Base-by-base conservation (phyloP, 2,797 vertebrate genomes). In the Pteronotus mesoamericanus region DNA sequence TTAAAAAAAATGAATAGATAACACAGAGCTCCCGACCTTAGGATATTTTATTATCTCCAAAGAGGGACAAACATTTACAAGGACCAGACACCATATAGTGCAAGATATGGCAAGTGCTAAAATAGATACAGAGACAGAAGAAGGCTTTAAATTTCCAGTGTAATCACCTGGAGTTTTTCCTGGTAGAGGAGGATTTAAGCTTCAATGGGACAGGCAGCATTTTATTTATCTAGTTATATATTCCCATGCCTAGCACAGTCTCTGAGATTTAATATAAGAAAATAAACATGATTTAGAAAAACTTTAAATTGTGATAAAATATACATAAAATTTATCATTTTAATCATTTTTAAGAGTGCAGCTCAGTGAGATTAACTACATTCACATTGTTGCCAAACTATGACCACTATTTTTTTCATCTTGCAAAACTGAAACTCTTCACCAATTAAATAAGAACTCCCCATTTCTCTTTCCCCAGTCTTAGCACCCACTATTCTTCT, bases 1-100 rank as follows among this genome's bases (percentile, higher is more conserved):
- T 96, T 61, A 34, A 39, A 24, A 93, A 96, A 96, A 96, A 86
- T 86, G 85, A 97, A 96, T 71, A 96, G 92, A 96, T 95, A 94
- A 94, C 92, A 92, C 85, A 68, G 85, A 92, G 85, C 66, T 94
- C 88, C 34, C 95, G 92, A 96, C 94, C 95, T 96, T n/a, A 83
- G 77, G 78, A 34, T 75, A 94, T 85, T 96, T 97, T 96, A 97
- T 96, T 93, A 92, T 91, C 94, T 90, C 57, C 79, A 79, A 94
- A 92, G 87, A 94, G 48, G 97, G 91, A 95, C 94, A 87, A 89
- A 94, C 1, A 4, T 84, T 93, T 97, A 95, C 42, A 75, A 84
- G 79, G 74, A 86, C 79, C 66, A 78, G 91, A 92, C 6, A 93
- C 34, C 37, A 53, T 34, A 78, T 29, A 69, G 53, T 94, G 75